Conservation (phyloP, 1,140 invertebrate genomes). For the Polyergus mexicanus region DNA sequence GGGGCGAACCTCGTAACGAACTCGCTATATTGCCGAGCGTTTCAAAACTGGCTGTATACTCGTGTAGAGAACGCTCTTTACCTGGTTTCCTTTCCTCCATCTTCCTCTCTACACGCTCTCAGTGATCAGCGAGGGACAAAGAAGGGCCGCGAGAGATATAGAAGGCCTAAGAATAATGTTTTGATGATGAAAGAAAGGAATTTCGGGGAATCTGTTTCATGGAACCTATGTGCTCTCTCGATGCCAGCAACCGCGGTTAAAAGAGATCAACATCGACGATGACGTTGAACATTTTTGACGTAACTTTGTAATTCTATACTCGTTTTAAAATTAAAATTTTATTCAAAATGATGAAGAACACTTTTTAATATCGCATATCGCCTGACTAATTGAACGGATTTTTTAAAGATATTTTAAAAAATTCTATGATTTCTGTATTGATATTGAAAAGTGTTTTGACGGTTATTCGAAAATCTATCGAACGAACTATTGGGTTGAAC, state of each 20-base stretch:
- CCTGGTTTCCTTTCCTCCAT: slow-evolving; percentile 48
- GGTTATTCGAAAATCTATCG: too few species aligned
- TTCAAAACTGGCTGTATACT: slow-evolving; percentile 78
- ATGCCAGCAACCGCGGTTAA: slow-evolving; percentile 47
- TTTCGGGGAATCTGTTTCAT: slow-evolving; percentile 60
- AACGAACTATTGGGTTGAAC: too few species aligned
- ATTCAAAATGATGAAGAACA: too few species aligned
- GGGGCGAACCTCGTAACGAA: slow-evolving; percentile 84
- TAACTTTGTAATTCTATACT: not conserved
- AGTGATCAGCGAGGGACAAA: not conserved
- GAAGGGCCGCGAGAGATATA: not conserved
- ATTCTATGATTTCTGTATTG: not conserved
- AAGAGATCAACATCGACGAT: slow-evolving; percentile 23
- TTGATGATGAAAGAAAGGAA: slow-evolving; percentile 70
- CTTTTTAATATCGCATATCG: not conserved
- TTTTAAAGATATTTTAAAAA: not conserved
- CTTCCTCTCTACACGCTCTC: slow-evolving; percentile 5
- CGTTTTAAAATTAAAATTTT: not conserved
- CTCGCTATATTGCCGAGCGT: slow-evolving; percentile 84
- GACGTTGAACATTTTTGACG: not conserved
- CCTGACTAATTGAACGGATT: not conserved
- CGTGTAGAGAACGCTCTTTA: slow-evolving; percentile 69
- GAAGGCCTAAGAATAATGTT: slow-evolving; percentile 67
- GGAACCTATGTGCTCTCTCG: slow-evolving; percentile 47
- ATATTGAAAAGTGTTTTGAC: not conserved